A percentile compares a stretch with the other conserved stretches of the same genome.
These are phyloP conservation scores for Drosophila mettleri DNA, from an alignment of 2,888 invertebrate species.

Conservation along the genomic window DNA sequence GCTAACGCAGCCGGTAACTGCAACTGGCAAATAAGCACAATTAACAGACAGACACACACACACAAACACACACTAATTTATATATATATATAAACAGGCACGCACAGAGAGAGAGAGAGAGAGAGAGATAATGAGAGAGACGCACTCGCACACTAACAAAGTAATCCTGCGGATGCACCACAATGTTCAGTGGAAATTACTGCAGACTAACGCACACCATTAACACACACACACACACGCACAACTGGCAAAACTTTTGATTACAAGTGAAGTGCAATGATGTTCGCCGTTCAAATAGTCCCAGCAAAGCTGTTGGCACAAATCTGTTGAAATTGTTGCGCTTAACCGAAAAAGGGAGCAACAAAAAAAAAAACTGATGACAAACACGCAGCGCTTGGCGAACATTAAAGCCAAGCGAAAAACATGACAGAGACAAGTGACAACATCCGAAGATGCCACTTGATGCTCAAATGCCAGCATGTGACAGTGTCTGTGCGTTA, in stretches of 20 bases:
- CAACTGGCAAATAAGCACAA: slow-evolving; percentile 45
- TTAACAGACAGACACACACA: slow-evolving; percentile 33
- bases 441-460: slow-evolving; percentile 68
- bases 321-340: slow-evolving; percentile 49
- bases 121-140: too few species aligned
- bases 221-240: slow-evolving; percentile 18
- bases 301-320: slow-evolving; percentile 28
- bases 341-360: slow-evolving; percentile 20
- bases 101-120: too few species aligned
- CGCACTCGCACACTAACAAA: slow-evolving; percentile 27
- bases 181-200: slow-evolving; percentile 62
- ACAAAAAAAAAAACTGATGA: background rate
- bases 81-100: background rate
- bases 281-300: slow-evolving; percentile 30
- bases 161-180: slow-evolving; percentile 69
- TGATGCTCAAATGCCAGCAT: slow-evolving; percentile 62
- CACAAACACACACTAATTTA: slow-evolving; percentile 10
- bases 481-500: slow-evolving; percentile 5
- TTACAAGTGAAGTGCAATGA: slow-evolving; percentile 52
- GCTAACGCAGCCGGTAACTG: slow-evolving; percentile 31
- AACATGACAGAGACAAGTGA: slow-evolving; percentile 73
- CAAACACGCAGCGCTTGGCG: slow-evolving; percentile 12
- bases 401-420: slow-evolving; percentile 69
- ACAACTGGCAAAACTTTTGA: slow-evolving; percentile 43
- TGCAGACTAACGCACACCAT: slow-evolving; percentile 43